Evolutionary conservation across 2,888 invertebrate genomes (phyloP), one percentile per base, ranked within the genome.

Genomic region (Andrena haemorrhoa): DNA sequence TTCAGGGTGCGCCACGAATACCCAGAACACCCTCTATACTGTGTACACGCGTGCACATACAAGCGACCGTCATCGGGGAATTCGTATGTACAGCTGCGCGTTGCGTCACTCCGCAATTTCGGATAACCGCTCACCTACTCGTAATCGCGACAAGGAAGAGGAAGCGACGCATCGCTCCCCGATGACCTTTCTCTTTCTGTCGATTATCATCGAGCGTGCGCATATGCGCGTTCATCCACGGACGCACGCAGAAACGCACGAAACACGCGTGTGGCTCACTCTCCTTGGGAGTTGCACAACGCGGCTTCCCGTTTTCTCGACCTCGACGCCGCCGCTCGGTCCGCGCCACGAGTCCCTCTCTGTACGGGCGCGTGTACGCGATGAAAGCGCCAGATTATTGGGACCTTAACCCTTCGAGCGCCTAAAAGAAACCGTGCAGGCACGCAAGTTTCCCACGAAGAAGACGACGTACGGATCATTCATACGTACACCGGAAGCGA

Each of bases 171-270:
- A 80, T 60, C 56, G 60, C 33, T 72, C 80, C 63, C 63, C 69
- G 80, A 88, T 88, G 88, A 88, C 82, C 86, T 88, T 79, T 79
- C 83, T 79, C 82, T 83, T 86, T 87, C 78, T 79, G 75, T 83
- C 79, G 82, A 88, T 82, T 87, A 84, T 84, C 79, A 65, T 82
- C 65, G 82, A 51, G 82, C 78, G 63, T 72, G 79, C 80, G 68
- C 75, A 77, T 68, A 65, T 72, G 73, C 66, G 20, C 51, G n/a
- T 8, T 26, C 23, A 58, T 64, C 58, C 77, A 26, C 49, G 65
- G 65, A 1, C 56, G 47, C 47, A 76, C 76, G 70, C 61, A 83
- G 72, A 26, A 84, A 73, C 82, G 75, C 79, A 70, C 69, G 53
- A 56, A 20, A 75, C 73, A 81, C 77, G 74, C 77, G 60, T 77